Conservation (phyloP, 2,113 vertebrate species). For the Heterochromis multidens region DNA sequence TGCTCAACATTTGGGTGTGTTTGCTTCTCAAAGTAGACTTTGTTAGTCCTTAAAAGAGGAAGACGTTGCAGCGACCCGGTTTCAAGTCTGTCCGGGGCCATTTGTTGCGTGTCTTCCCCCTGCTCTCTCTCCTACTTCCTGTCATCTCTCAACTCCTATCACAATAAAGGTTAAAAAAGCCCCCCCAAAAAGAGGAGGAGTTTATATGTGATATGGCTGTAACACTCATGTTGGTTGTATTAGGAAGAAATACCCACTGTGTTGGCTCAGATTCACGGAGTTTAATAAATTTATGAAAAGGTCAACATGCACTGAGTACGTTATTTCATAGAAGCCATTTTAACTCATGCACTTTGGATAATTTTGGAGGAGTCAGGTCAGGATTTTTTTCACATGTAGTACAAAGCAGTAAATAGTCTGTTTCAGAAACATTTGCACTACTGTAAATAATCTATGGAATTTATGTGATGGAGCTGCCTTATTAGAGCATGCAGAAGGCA, state of each 20-base stretch:
- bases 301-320: neutral
- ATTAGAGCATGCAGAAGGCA: neutral
- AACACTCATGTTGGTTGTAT: neutral
- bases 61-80: too few species aligned
- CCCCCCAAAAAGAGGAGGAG: neutral
- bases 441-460: neutral
- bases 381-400: neutral
- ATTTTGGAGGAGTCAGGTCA: neutral
- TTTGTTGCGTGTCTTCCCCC: neutral
- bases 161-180: neutral
- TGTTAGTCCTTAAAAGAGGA: too few species aligned
- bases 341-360: neutral
- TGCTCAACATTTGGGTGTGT: too few species aligned
- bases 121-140: neutral
- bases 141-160: neutral
- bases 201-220: neutral
- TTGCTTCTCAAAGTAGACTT: too few species aligned
- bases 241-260: neutral
- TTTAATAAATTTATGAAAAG: neutral
- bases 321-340: neutral
- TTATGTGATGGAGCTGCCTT: rapidly evolving
- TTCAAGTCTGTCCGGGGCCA: too few species aligned
- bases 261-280: neutral
- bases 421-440: rapidly evolving
- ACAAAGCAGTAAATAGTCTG: neutral